Base-by-base conservation (phyloP, 2,113 vertebrate genomes). In the Neolamprologus ventralis region DNA sequence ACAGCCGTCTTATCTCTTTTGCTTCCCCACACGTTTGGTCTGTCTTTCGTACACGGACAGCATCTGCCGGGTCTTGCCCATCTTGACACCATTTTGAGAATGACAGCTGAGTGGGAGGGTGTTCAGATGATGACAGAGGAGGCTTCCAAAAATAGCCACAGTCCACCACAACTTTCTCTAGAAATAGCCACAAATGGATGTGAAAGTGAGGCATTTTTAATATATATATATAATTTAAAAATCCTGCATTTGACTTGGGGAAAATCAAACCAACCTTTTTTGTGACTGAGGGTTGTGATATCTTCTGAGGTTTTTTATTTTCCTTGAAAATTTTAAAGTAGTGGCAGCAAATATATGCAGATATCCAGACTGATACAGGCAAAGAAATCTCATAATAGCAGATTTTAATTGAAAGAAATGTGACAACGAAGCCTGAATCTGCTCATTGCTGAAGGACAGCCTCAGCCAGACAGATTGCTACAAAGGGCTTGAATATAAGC, bases 61-160 rank as follows among this genome's bases (percentile, higher is more conserved):
- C 82, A 81, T 93, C 82, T 90, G 90, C 81, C 85, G 80, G 86
- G 86, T 91, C 86, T 86, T 80, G 53, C 60, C 88, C 83, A 53
- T 89, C 82, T 85, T 94, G 88, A 95, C 88, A 92, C 88, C 80
- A 87, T 91, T 93, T 92, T 40, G 63, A 87, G 87, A 80, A 86
- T 58, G 91, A 94, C 96, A 95, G 94, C 96, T 96, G 94, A 92
- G 85, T 86, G 88, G 88, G 93, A 90, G 85, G 54, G 37, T 80
- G 88, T 17, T 63, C 85, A 53, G 85, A 89, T 86, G 92, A 91
- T 89, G 91, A 92, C 89, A 91, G 84, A 88, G 31, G 26, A 57
- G 82, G 31, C 8, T 3, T 88, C 95, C 92, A 91, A 94, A 96
- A 95, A 96, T 96, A 96, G 93, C 82, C 33, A 13, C 3, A 40